Evolutionary conservation across 2,113 vertebrate genomes (phyloP).

Genomic region (Melanerpes formicivorus): DNA sequence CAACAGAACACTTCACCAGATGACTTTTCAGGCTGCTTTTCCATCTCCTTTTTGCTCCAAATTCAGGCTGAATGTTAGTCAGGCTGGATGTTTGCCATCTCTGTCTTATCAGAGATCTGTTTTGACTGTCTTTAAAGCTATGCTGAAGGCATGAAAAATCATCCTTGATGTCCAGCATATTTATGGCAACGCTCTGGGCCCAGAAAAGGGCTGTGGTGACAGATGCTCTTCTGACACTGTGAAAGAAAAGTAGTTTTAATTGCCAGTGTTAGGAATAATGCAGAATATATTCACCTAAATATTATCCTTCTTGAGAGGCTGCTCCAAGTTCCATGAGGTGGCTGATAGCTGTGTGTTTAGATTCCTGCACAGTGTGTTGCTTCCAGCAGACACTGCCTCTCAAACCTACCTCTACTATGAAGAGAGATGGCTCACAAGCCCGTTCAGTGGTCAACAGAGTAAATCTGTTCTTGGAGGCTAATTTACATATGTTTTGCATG

Average conservation of each 20-base stretch:
- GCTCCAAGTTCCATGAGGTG: not conserved
- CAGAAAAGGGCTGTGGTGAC: not conserved
- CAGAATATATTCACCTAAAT: not conserved
- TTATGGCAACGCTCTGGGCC: not conserved
- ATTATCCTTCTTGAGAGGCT: not conserved
- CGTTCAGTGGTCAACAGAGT: not conserved
- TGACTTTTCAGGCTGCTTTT: not conserved
- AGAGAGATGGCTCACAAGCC: not conserved
- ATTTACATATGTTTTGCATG: not conserved
- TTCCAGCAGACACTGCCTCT: not conserved
- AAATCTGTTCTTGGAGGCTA: not conserved
- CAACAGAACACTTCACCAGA: not conserved
- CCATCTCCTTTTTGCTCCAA: not conserved
- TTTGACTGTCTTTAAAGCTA: conserved; percentile 41
- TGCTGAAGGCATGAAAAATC: conserved; percentile 19
- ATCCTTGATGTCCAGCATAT: not conserved
- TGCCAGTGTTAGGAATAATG: not conserved
- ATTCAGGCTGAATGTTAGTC: not conserved
- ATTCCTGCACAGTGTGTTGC: accelerated
- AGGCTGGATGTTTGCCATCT: conserved; percentile 22
- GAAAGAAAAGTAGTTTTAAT: not conserved
- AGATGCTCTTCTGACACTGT: not conserved
- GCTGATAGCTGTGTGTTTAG: not conserved
- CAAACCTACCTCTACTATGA: not conserved
- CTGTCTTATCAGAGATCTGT: conserved; percentile 31